Conservation (phyloP, 1,140 invertebrate genomes). For the Sarcophaga peregrina region DNA sequence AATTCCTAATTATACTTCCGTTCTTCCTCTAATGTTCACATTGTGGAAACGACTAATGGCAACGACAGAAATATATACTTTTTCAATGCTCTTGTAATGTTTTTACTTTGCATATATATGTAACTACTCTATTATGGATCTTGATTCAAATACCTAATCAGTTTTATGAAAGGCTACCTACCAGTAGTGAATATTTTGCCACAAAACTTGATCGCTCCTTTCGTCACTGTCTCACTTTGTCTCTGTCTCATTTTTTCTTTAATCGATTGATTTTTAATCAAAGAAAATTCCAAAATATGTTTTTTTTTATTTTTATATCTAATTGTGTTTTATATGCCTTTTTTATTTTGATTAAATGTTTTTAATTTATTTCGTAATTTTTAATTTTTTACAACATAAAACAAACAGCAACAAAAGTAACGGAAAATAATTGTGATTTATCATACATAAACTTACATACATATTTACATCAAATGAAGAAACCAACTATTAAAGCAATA, state of each 20-base stretch:
- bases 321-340: conserved; percentile 23
- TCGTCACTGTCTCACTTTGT: too few relatives aligned
- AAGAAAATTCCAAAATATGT: background rate
- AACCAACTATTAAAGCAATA: conserved; percentile 53
- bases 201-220: too few relatives aligned
- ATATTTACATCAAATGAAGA: conserved; percentile 28
- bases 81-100: too few relatives aligned
- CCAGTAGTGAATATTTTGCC: too few relatives aligned
- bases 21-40: too few relatives aligned
- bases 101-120: too few relatives aligned
- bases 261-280: background rate
- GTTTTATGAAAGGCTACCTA: too few relatives aligned
- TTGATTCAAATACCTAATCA: too few relatives aligned
- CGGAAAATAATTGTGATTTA: conserved; percentile 60
- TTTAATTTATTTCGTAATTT: conserved; percentile 26
- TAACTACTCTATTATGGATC: too few relatives aligned
- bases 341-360: conserved; percentile 20
- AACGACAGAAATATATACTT: too few relatives aligned
- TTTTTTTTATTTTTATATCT: conserved; percentile 25
- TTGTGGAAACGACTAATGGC: too few relatives aligned
- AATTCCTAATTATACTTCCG: too few relatives aligned
- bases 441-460: conserved; percentile 48
- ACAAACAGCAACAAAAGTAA: conserved; percentile 32
- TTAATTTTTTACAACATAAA: background rate
- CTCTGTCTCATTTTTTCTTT: background rate